Evolutionary conservation across 2,113 vertebrate genomes (phyloP), one percentile per base, ranked within the genome.

Genomic region (Xyrauchen texanus): DNA sequence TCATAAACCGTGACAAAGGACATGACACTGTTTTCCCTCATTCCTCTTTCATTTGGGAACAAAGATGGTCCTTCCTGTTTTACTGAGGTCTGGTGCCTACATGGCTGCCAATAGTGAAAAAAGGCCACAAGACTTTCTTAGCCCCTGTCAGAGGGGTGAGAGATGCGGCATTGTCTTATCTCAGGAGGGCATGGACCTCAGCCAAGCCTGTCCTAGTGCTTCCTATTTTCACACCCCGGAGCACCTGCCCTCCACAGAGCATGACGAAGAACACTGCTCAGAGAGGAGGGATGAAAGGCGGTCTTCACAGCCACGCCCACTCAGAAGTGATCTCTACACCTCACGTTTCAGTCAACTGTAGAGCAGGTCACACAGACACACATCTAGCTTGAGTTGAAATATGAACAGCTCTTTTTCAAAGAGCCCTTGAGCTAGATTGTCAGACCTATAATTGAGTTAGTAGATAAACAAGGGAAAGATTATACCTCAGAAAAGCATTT

Each of bases 141-240:
- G 58, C 57, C 81, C 69, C 86, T 87, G 89, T 83, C 86, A 77
- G 80, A 12, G 79, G 63, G 82, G 69, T 76, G 86, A 85, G 88
- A 84, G 85, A 64, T 75, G 73, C 58, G 67, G 90, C 90, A 91
- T 93, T 92, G 91, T 93, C 87, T 88, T 86, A 84, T 91, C 86
- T 90, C 90, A 90, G 85, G 87, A 81, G 88, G 91, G 87, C 89
- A 91, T 88, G 88, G 88, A 89, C 88, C 71, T 83, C 84, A 84
- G 91, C 91, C 92, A 90, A 91, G 89, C 88, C 87, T 86, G 85
- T 89, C 84, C 52, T 77, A 85, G 68, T 83, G 87, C 87, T 93
- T 92, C 90, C 91, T 89, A 88, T 90, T 92, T 92, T 93, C 90
- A 92, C 91, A 93, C 90, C 86, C 86, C 63, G 7, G 21, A 73